Evolutionary conservation across 1,140 invertebrate genomes (phyloP).

Genomic region (Oedothorax gibbosus): DNA sequence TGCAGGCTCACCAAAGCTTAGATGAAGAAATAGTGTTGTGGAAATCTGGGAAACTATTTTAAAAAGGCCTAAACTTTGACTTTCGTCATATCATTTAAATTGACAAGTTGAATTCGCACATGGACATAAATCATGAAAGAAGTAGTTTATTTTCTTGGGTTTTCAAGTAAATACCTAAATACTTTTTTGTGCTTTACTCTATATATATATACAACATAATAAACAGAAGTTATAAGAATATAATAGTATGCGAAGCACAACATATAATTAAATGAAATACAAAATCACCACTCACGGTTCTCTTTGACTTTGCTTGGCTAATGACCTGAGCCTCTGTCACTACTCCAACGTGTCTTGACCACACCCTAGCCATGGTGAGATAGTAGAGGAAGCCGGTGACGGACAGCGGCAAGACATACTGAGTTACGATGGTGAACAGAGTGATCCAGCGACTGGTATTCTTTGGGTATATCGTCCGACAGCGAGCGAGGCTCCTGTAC

Average conservation of each 20-base stretch:
- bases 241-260: not conserved
- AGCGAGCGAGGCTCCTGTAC: slow-evolving; percentile 66
- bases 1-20: too few species aligned
- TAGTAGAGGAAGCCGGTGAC: slow-evolving; percentile 70
- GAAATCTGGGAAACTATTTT: too few species aligned
- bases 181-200: too few species aligned
- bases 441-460: slow-evolving; percentile 69
- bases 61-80: too few species aligned
- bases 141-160: too few species aligned
- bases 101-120: too few species aligned
- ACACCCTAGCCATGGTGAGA: slow-evolving; percentile 67
- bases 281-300: slow-evolving; percentile 47
- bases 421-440: slow-evolving; percentile 70
- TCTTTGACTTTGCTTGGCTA: slow-evolving; percentile 65
- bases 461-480: slow-evolving; percentile 68
- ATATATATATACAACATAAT: too few species aligned
- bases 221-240: not conserved
- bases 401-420: slow-evolving; percentile 72
- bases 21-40: too few species aligned
- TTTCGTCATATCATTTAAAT: too few species aligned
- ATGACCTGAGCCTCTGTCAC: slow-evolving; percentile 65
- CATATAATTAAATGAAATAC: not conserved
- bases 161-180: too few species aligned
- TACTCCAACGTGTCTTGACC: slow-evolving; percentile 63
- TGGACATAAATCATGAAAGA: too few species aligned